Conservation (phyloP, 2,797 vertebrate genomes). For the Onychomys torridus region DNA sequence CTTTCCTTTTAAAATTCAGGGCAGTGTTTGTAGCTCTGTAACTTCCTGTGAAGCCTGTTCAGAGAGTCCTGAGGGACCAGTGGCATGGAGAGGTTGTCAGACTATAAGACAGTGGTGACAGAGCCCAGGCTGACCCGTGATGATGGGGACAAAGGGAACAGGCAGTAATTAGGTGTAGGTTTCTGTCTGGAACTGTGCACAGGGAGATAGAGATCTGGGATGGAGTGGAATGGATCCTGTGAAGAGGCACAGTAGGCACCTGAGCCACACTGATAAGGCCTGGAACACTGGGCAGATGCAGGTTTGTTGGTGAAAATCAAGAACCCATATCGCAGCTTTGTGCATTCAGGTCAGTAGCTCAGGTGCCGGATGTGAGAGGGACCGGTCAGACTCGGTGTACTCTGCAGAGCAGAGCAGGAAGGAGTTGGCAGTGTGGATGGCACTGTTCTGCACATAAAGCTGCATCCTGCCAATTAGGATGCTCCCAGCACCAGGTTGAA, state of each 20-base stretch:
- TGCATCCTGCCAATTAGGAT: neutral
- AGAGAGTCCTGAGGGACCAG: neutral
- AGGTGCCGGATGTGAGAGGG: too few relatives aligned
- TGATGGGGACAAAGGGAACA: neutral
- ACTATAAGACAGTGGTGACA: neutral
- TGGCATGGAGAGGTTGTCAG: neutral
- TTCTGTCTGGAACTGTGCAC: neutral
- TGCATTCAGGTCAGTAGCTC: neutral
- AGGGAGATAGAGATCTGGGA: neutral
- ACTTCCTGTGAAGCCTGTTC: neutral
- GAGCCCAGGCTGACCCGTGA: neutral
- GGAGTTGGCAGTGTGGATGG: rapidly evolving
- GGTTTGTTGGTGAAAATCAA: neutral
- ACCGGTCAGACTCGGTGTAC: rapidly evolving
- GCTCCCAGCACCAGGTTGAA: rapidly evolving
- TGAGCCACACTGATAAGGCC: neutral
- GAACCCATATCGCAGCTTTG: neutral
- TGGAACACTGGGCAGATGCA: neutral
- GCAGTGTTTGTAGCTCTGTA: neutral
- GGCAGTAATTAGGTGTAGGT: slow-evolving; percentile 6
- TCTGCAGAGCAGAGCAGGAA: rapidly evolving
- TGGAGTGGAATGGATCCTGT: neutral
- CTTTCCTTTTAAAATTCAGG: neutral
- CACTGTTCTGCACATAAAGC: neutral
- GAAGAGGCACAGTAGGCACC: neutral